Percentiles rank a stretch among this genome's conserved stretches.
phyloP scores from a whole-genome alignment of 2,797 vertebrate genomes.

The Pterois miles region DNA sequence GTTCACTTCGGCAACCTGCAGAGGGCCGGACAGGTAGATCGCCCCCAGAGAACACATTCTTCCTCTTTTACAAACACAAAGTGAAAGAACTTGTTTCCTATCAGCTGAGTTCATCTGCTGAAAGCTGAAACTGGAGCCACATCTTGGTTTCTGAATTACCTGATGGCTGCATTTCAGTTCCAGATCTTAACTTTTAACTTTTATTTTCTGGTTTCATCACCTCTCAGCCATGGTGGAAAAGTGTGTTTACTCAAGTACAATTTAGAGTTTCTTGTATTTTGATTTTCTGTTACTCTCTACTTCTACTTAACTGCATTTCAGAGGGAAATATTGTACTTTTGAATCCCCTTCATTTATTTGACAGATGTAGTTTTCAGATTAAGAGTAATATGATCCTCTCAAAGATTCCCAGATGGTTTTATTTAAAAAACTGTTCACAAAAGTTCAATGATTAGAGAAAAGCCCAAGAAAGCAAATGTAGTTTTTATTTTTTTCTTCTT shows the following conservation, averaged over 20 bases:
- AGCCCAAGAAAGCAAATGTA: background rate
- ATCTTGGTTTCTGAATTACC: background rate
- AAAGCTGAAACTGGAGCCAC: background rate
- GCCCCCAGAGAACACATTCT: too few relatives aligned
- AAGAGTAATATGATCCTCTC: background rate
- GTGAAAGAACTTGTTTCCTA: background rate
- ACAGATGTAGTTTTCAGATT: background rate
- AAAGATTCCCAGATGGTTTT: background rate
- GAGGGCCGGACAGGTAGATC: slow-evolving; percentile 93
- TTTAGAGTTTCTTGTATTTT: too few relatives aligned
- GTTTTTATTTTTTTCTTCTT: background rate
- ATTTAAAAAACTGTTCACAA: background rate
- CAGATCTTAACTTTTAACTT: background rate
- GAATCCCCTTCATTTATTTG: background rate
- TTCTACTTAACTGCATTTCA: background rate
- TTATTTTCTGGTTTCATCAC: background rate
- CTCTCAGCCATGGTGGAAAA: background rate
- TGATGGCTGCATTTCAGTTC: background rate
- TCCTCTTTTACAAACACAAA: background rate
- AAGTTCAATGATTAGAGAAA: background rate
- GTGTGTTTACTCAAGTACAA: background rate
- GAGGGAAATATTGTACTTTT: background rate
- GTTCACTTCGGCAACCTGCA: slow-evolving; percentile 98
- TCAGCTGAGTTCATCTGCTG: background rate
- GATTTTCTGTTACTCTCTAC: too few relatives aligned